phyloP scores from a whole-genome alignment of 2,113 vertebrate species.

The Podarcis muralis region DNA sequence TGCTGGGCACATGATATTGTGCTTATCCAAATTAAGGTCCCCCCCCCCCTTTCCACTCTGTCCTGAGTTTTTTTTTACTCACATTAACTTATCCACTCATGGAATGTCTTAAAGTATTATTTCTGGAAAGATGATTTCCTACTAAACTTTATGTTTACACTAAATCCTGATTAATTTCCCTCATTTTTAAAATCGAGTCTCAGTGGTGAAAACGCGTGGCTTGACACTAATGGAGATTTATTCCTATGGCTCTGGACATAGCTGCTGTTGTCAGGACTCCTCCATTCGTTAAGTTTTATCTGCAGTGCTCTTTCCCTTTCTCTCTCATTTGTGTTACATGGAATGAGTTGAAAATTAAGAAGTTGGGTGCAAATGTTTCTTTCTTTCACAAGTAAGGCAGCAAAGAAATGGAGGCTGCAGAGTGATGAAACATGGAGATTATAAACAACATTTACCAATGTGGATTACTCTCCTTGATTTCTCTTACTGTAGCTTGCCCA shows the following conservation, averaged over 20 bases:
- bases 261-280: constrained; percentile 13
- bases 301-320: constrained; percentile 6
- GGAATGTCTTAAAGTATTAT: neutral
- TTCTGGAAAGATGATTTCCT: neutral
- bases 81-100: neutral
- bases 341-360: constrained; percentile 34
- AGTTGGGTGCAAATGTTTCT: neutral
- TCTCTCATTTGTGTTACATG: constrained; percentile 26
- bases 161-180: constrained; percentile 32
- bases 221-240: constrained; percentile 43
- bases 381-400: constrained; percentile 7
- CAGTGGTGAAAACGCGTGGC: neutral
- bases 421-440: neutral
- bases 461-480: neutral
- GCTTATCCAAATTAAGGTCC: neutral
- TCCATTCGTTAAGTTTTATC: constrained; percentile 31
- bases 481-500: neutral
- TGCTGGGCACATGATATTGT: neutral
- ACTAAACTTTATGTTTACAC: constrained; percentile 20
- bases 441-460: neutral
- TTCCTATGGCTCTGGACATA: constrained; percentile 15
- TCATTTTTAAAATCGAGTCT: constrained; percentile 15
- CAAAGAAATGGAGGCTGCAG: constrained; percentile 4
- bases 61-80: neutral
- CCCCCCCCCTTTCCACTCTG: neutral